Evolutionary conservation across 2,113 vertebrate species (phyloP).

Genomic region (Pseudorectes ferrugineus): DNA sequence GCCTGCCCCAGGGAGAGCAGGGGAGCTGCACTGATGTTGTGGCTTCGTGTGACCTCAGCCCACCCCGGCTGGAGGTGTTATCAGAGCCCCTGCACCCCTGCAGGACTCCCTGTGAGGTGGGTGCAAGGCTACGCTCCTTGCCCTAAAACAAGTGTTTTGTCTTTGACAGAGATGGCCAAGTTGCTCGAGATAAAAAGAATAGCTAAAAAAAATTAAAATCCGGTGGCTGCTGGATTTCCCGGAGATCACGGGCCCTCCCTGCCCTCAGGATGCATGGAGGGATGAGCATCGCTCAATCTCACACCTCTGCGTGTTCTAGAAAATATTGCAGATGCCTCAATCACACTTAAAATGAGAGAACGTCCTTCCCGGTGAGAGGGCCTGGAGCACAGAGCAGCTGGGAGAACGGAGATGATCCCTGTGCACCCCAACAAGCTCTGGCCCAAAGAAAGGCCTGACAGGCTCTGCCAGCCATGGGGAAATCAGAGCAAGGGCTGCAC

Average conservation of each 20-base stretch:
- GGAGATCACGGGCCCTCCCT: rapidly evolving
- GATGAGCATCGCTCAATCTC: neutral
- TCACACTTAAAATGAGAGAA: neutral
- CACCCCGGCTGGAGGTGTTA: neutral
- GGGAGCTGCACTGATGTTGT: neutral
- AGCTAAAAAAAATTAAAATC: no score
- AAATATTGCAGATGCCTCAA: neutral
- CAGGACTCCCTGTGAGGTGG: rapidly evolving
- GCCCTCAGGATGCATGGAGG: neutral
- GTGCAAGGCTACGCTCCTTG: neutral
- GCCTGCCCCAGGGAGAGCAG: neutral
- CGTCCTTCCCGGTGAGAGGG: rapidly evolving
- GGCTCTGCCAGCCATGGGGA: neutral
- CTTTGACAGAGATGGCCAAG: neutral
- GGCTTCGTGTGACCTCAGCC: neutral
- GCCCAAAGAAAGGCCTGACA: neutral
- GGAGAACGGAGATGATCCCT: neutral
- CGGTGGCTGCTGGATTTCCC: neutral
- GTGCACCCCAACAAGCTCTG: rapidly evolving
- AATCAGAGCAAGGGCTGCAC: neutral
- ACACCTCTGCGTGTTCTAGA: rapidly evolving
- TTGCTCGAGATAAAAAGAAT: neutral
- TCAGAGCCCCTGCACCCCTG: neutral
- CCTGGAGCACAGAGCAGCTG: rapidly evolving
- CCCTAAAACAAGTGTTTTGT: neutral